A percentile compares a stretch with the other conserved stretches of the same genome.
Conservation (phyloP, 2,888 invertebrate species). For the Mesorhabditis spiculigera region DNA sequence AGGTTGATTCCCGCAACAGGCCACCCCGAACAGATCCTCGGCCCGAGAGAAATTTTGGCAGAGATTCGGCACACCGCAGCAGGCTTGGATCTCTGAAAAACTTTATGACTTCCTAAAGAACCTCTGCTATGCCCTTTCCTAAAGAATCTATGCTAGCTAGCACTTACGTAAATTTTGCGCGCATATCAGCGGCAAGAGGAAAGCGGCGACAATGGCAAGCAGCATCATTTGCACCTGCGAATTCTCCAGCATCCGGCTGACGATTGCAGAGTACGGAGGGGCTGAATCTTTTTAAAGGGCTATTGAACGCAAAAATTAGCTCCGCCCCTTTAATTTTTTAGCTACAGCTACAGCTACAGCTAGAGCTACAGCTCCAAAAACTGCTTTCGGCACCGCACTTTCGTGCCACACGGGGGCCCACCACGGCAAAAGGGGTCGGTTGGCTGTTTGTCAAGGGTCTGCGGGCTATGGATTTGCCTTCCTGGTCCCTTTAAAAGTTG, state of each 20-base stretch:
- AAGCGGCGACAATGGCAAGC: conserved; percentile 5
- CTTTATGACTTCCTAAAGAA: not conserved
- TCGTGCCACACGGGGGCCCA: too few relatives aligned
- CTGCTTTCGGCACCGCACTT: too few relatives aligned
- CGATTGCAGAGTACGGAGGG: not conserved
- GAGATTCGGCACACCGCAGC: conserved; percentile 16
- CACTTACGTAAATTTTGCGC: conserved; percentile 1
- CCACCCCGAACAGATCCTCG: conserved; percentile 41
- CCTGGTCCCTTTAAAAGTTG: too few relatives aligned
- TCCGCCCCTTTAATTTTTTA: too few relatives aligned
- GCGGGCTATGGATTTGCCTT: too few relatives aligned
- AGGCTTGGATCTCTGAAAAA: conserved; percentile 27
- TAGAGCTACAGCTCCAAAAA: too few relatives aligned
- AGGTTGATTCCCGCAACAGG: conserved; percentile 44
- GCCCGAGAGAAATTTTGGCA: conserved; percentile 26
- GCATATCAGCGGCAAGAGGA: not conserved
- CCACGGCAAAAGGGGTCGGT: too few relatives aligned
- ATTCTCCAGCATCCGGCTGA: not conserved
- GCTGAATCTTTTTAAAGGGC: too few relatives aligned
- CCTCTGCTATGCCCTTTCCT: not conserved
- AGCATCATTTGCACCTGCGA: not conserved
- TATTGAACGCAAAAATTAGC: too few relatives aligned
- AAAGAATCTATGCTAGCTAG: too few relatives aligned
- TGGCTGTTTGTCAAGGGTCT: too few relatives aligned
- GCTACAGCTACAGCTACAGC: too few relatives aligned